Evolutionary conservation across 2,113 vertebrate species (phyloP).

Genomic region (Fukomys damarensis): DNA sequence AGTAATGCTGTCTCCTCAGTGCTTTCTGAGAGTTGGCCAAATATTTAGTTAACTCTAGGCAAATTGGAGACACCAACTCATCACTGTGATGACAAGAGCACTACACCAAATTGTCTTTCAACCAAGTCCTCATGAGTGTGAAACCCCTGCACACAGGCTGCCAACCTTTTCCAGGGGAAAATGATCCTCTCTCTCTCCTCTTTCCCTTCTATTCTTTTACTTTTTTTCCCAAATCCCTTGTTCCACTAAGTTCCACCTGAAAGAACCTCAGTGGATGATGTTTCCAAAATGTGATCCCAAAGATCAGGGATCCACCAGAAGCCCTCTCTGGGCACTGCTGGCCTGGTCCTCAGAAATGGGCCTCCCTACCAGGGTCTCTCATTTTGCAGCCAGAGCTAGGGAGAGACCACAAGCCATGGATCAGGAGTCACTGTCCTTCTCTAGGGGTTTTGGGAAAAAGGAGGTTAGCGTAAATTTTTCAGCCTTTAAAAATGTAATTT

Average conservation of each 20-base stretch:
- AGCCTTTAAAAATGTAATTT: not conserved
- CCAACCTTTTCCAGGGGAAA: not conserved
- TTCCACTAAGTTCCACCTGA: not conserved
- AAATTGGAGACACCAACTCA: not conserved
- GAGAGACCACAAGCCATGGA: fast-evolving
- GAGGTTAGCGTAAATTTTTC: no score
- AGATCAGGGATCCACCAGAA: not conserved
- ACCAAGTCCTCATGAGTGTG: not conserved
- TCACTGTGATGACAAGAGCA: fast-evolving
- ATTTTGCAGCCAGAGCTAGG: not conserved
- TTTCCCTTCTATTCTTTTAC: fast-evolving
- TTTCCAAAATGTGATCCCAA: fast-evolving
- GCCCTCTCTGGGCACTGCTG: fast-evolving
- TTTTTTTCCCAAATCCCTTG: no score
- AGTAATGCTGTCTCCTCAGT: fast-evolving
- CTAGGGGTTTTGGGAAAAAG: not conserved
- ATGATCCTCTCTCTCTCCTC: no score
- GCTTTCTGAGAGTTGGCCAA: fast-evolving
- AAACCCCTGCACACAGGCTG: fast-evolving
- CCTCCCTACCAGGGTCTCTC: no score
- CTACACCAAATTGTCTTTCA: no score
- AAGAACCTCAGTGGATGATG: fast-evolving
- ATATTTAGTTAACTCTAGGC: no score
- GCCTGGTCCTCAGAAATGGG: not conserved
- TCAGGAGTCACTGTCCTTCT: not conserved